Base-by-base conservation (phyloP, 2,797 vertebrate genomes). In the Periparus ater region DNA sequence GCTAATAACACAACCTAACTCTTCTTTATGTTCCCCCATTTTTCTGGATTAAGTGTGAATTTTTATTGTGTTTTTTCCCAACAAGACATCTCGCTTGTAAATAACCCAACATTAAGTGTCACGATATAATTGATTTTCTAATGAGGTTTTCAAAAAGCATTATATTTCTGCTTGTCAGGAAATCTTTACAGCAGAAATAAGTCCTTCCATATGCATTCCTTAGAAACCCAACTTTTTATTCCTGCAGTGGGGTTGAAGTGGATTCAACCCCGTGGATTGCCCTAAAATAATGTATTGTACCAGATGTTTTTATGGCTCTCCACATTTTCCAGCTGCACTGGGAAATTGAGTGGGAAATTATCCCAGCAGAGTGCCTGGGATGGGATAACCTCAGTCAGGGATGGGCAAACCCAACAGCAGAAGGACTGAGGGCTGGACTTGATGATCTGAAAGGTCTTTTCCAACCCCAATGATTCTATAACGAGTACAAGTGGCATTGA, bases 91-190 rank as follows among this genome's bases (percentile, higher is more conserved):
- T 88, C 32, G 89, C 96, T 72, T 96, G 95, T 96, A 96, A 96
- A 96, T 96, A 96, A 96, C 93, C 68, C 91, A 94, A 40, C 94
- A 92, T 95, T 95, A 96, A 88, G 89, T 95, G 95, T 95, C 95
- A 96, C 85, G 95, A 94, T 91, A 81, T 96, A 96, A 96, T 96
- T 96, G 96, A 96, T 96, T 96, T 96, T 96, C 95, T 96, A 96
- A 96, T 95, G 96, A 96, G 96, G 85, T 95, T 96, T 88, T 96
- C 94, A 96, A 96, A 96, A 96, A 95, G 94, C 79, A 80, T 96
- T 96, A 75, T 96, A 96, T 95, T 96, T 96, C 88, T 85, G 66
- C 94, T 93, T 95, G 94, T 95, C 95, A 93, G 95, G 89, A 96
- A 96, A 96, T 96, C 95, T 96, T 96, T 96, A 94, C 88, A 82